Evolutionary conservation across 2,888 invertebrate genomes (phyloP), one percentile per base, ranked within the genome.

Genomic region (Barypeithes pellucidus): DNA sequence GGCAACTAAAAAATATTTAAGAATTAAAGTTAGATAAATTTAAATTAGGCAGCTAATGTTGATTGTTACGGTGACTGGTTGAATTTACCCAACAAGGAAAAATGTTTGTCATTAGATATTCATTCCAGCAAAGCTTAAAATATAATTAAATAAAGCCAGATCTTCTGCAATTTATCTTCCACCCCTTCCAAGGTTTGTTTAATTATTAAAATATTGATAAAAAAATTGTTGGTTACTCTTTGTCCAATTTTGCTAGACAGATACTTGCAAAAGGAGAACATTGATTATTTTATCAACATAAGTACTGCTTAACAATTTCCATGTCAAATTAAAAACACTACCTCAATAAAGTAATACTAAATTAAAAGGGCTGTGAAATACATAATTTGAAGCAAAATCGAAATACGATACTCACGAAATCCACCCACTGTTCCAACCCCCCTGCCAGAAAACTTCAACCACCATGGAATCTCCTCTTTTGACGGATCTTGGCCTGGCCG

Each of bases 401-500:
- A 60, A 70, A 57, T 41, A 54, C 36, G n/a, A 22, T 83, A 91
- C 93, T 90, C 89, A 96, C 96, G 89, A 86, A 93, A 90, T 85
- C 95, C 92, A 85, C 94, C 96, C 85, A 93, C 91, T 79, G 94
- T 94, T 77, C 96, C 96, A 81, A 95, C 88, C 79, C 92, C 91
- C 83, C 95, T 90, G 80, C 93, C 94, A 85, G 91, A 94, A 87
- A 94, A 95, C 87, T 94, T 95, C 90, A 96, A 90, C 91, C 94
- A 95, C 95, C 94, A 95, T 79, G 96, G 94, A 79, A 92, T 91
- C 86, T 94, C 94, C 86, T 95, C 95, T 88, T 93, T 93, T 77
- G 88, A 89, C 81, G 91, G 90, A 86, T 94, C 94, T 85, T 92
- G 93, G 79, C 93, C 93, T 77, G 95, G 95, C 82, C 93, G 90